Evolutionary conservation across 2,797 vertebrate species (phyloP), one percentile per base, ranked within the genome.

Genomic region (Trachurus trachurus): DNA sequence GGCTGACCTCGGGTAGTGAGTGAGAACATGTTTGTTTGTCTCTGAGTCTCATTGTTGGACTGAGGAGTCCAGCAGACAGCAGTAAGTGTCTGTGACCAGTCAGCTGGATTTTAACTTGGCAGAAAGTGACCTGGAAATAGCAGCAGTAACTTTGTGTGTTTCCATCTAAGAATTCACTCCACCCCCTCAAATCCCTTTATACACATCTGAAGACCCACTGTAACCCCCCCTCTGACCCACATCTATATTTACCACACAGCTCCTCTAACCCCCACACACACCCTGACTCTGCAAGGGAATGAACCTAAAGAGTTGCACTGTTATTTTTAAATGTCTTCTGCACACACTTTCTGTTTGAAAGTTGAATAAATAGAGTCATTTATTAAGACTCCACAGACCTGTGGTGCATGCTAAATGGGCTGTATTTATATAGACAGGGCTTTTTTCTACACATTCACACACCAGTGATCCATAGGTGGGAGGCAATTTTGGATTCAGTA

Each of bases 1-100:
- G 42, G 12, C 50, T 76, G 83, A 80, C 76, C 80, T 49, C 44
- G 76, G 74, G 68, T 74, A 54, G 12, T 73, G 67, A 74, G 64
- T 76, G 65, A 1, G 16, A 37, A 10, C 29, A 58, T 34, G 44
- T 47, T n/a, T 60, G 26, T 58, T n/a, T 15, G 15, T 34, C n/a
- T 31, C 6, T 22, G 15, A 12, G 11, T 12, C 26, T 10, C 9
- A 37, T 13, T 49, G 16, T 10, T 62, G 3, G 9, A 37, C 7
- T 37, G 5, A 6, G 7, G 34, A 6, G 34, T 37, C 6, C 34
- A 37, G 6, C 34, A 37, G 34, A 37, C 34, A 37, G 34, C 6
- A 37, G 34, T 37, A 34, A 34, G 31, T 10, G 19, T 26, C 12
- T 45, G 10, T 11, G 49, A 68, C 1, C 44, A 42, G 31, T 31